Evolutionary conservation across 2,113 vertebrate genomes (phyloP).

Genomic region (Bujurquina vittata): DNA sequence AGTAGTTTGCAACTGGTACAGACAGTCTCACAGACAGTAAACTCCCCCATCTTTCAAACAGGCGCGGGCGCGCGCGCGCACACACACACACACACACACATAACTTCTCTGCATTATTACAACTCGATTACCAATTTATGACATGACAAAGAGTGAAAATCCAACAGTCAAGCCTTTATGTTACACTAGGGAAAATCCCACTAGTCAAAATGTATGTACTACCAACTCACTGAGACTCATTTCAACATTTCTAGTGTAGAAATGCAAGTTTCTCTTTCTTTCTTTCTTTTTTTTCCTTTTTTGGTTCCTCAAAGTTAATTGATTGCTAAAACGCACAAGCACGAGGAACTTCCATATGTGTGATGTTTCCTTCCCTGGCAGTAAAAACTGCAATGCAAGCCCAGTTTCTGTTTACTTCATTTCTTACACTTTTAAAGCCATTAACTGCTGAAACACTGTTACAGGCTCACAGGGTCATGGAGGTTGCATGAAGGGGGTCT

Average conservation of each 20-base stretch:
- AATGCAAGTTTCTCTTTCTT: not conserved
- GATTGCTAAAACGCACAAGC: not conserved
- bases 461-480: conserved; percentile 36
- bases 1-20: conserved; percentile 78
- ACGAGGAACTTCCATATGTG: not conserved
- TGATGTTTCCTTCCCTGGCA: conserved; percentile 9
- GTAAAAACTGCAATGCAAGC: not conserved
- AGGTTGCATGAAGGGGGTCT: conserved; percentile 34
- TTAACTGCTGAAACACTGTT: conserved; percentile 27
- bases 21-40: conserved; percentile 61
- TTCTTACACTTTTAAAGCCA: conserved; percentile 22
- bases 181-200: conserved; percentile 45
- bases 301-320: not conserved
- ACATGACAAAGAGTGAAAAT: conserved; percentile 34
- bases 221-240: conserved; percentile 33
- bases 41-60: conserved; percentile 21
- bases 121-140: conserved; percentile 36
- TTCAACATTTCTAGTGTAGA: conserved; percentile 9
- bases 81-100: too few relatives aligned
- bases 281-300: not conserved
- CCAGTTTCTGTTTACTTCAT: conserved; percentile 4
- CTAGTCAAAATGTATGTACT: not conserved
- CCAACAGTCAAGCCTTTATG: conserved; percentile 11
- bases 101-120: conserved; percentile 14
- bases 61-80: too few relatives aligned